Percentiles rank a stretch among this genome's conserved stretches.
Conservation (phyloP, 2,113 vertebrate genomes). For the Osmerus eperlanus region DNA sequence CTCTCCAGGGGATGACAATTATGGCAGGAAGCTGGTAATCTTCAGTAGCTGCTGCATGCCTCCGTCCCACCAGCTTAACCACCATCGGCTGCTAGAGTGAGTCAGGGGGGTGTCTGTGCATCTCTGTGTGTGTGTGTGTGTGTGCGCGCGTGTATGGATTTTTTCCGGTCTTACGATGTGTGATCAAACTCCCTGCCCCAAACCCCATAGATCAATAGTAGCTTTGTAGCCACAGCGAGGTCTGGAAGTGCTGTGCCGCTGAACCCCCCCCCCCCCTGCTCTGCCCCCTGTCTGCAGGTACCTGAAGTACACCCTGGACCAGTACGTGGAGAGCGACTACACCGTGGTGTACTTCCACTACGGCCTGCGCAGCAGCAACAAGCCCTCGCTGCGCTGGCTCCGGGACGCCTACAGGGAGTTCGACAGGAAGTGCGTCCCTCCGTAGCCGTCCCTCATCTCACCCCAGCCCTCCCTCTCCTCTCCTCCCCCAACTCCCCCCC, state of each 20-base stretch:
- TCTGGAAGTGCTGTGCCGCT: neutral
- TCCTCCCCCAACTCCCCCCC: neutral
- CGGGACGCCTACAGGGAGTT: slow-evolving; percentile 80
- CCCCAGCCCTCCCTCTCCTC: neutral
- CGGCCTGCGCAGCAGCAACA: slow-evolving; percentile 81
- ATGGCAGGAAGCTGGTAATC: slow-evolving; percentile 78
- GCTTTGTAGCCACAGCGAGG: neutral
- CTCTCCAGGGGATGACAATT: slow-evolving; percentile 77
- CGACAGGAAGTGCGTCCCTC: slow-evolving; percentile 78
- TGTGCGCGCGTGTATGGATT: neutral
- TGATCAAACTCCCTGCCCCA: too few species aligned
- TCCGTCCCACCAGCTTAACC: slow-evolving; percentile 82
- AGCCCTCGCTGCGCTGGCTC: slow-evolving; percentile 80
- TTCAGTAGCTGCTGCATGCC: slow-evolving; percentile 87
- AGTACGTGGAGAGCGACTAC: slow-evolving; percentile 84
- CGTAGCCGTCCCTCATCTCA: neutral
- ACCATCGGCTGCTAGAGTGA: slow-evolving; percentile 80
- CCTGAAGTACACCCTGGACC: slow-evolving; percentile 80
- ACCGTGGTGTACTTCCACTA: slow-evolving; percentile 83
- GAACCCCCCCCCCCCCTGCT: neutral
- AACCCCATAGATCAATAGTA: too few species aligned
- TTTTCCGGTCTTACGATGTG: too few species aligned
- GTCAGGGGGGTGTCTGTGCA: slow-evolving; percentile 32
- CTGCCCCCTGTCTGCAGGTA: slow-evolving; percentile 66
- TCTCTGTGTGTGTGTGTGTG: neutral